These are phyloP conservation scores for Halcyon smyrnensis DNA, from an alignment of 2,797 vertebrate species.

Conservation along the genomic window DNA sequence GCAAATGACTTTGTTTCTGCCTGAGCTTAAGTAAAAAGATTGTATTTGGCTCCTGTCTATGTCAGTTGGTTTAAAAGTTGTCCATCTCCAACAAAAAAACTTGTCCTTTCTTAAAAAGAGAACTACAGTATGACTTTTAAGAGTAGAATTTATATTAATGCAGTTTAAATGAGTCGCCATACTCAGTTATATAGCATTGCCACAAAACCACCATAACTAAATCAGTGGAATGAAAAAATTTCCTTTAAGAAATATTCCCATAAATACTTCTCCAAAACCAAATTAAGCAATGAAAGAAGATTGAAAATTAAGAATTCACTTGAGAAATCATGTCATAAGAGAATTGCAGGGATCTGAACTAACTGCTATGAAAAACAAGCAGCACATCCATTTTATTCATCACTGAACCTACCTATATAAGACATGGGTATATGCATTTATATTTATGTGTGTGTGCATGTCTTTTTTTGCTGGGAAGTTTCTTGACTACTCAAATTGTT, in stretches of 20 bases:
- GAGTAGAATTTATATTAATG: not conserved
- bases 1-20: not conserved
- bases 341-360: not conserved
- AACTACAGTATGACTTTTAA: not conserved
- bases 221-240: not conserved
- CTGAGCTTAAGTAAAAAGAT: not conserved
- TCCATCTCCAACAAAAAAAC: not conserved
- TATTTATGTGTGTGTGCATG: fast-evolving
- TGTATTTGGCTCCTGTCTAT: not conserved
- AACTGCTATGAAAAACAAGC: not conserved
- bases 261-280: not conserved
- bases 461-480: not conserved
- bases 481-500: not conserved
- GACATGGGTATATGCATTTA: not conserved
- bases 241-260: not conserved
- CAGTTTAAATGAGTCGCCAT: not conserved
- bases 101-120: not conserved
- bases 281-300: not conserved
- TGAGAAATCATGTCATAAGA: not conserved
- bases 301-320: not conserved
- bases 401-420: not conserved
- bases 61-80: not conserved
- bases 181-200: not conserved
- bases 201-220: not conserved
- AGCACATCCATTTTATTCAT: not conserved